Base-by-base conservation (phyloP, 2,888 invertebrate species). In the Thera britannica region DNA sequence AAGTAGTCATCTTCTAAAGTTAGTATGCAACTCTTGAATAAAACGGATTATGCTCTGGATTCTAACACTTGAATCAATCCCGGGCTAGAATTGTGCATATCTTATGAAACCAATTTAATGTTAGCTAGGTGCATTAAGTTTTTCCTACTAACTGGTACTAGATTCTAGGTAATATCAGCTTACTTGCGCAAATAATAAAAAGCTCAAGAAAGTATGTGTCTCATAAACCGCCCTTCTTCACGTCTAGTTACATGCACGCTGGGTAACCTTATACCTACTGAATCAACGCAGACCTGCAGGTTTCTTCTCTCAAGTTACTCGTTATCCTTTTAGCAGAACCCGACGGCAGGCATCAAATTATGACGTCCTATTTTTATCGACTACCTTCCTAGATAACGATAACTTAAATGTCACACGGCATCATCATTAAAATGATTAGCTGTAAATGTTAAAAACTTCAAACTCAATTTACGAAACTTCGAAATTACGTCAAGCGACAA, bases 401-500 rank as follows among this genome's bases (percentile, higher is more conserved):
- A 72, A 60, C 44, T 61, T 54, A 55, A 61, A 61, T 62, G 61
- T 58, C 54, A 76, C 73, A 75, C 76, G 79, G 75, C 81, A 83
- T 82, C 79, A 83, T 83, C 72, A 72, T 75, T 72, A 75, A 62
- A 71, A 68, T 70, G 65, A 88, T 85, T 87, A 86, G 75, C 83
- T 83, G 86, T 80, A 86, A 89, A 87, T 80, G 83, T 83, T 81
- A 83, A 82, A 44, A 84, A 86, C 79, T 86, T 82, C 79, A 82
- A 85, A 82, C 78, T 80, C 80, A 78, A 86, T 88, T 86, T 83
- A 84, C 81, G 78, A 72, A 85, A 86, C 79, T 85, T 86, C 75
- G 81, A 84, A 86, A 84, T 84, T 82, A 85, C 69, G 71, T 71
- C 60, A 85, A 87, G 84, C 89, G 90, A 93, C 92, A 92, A 89